A percentile compares a stretch with the other conserved stretches of the same genome.
phyloP scores from a whole-genome alignment of 2,797 vertebrate genomes.

The Numenius phaeopus region DNA sequence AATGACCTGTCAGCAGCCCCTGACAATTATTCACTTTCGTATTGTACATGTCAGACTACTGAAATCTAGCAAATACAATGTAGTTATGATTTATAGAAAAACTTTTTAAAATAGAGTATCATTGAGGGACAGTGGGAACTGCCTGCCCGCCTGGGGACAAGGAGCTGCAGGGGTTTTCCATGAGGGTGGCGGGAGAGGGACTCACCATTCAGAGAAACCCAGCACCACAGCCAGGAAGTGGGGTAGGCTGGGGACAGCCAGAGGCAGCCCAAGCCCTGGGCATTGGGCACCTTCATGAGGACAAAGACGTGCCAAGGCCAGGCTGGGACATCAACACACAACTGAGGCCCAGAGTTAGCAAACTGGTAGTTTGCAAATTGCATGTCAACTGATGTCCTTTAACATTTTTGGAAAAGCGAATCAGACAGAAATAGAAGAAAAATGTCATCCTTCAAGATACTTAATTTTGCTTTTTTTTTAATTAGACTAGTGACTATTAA shows the following conservation, averaged over 20 bases:
- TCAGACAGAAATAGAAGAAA: not conserved
- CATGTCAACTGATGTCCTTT: not conserved
- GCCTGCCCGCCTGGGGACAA: not conserved
- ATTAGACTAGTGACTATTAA: not conserved
- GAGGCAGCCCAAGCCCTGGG: not conserved
- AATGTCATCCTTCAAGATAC: not conserved
- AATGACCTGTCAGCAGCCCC: not conserved
- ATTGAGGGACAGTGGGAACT: not conserved
- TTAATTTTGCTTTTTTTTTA: not conserved
- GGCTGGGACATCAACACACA: not conserved
- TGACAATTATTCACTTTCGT: not conserved
- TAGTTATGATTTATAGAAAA: not conserved
- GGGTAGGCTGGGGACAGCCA: not conserved
- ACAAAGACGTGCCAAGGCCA: not conserved
- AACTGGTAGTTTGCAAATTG: not conserved
- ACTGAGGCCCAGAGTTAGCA: not conserved
- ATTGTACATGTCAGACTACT: not conserved
- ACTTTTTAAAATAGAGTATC: not conserved
- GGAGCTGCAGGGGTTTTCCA: not conserved
- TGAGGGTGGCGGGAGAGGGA: not conserved
- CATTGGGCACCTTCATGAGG: no score
- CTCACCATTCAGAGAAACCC: no score
- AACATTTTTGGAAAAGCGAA: not conserved
- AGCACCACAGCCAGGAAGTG: not conserved
- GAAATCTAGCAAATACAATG: not conserved